Evolutionary conservation across 1,140 invertebrate genomes (phyloP), one percentile per base, ranked within the genome.

Genomic region (Odontomachus brunneus): DNA sequence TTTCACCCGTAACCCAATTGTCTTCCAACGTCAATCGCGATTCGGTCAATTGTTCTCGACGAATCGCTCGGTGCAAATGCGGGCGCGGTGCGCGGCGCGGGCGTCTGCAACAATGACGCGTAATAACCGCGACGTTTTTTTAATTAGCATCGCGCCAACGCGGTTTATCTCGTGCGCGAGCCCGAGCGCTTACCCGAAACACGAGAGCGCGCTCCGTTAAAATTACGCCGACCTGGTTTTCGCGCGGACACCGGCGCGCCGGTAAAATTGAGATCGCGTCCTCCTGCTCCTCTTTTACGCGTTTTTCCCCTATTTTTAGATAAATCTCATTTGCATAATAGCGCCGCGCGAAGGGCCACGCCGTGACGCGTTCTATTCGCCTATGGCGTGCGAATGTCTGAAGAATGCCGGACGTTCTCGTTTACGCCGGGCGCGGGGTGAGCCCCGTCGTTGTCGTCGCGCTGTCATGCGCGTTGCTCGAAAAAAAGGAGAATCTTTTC

Each of bases 251-350:
- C 63, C 75, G 75, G 29, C 19, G 49, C 49, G 33, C 75, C 65
- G 24, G 51, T 71, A 80, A 80, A 80, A 80, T 80, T 80, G 81
- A 82, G 71, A 82, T 82, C 81, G 60, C 72, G 33, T 57, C 7
- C 81, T 48, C 60, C 55, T 44, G 29, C 29, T 2, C 5, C 63
- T 63, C 19, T n/a, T 49, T 67, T 69, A 26, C 17, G 60, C 72
- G 60, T 75, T 76, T 69, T 71, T 71, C 33, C n/a, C 5, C 44
- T 84, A 76, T 81, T 81, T 69, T 81, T 81, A 81, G 75, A 84
- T 84, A 84, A 80, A 84, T 67, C 63, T 81, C 57, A 76, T 84
- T 84, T 84, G 73, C 82, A 84, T 84, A 84, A 84, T 84, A 81
- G 48, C 63, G 9, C 19, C 17, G 44, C 65, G 33, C 51, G 82